A percentile compares a stretch with the other conserved stretches of the same genome.
phyloP scores from a whole-genome alignment of 2,888 invertebrate genomes.

The Eumacrocentrus americanus region DNA sequence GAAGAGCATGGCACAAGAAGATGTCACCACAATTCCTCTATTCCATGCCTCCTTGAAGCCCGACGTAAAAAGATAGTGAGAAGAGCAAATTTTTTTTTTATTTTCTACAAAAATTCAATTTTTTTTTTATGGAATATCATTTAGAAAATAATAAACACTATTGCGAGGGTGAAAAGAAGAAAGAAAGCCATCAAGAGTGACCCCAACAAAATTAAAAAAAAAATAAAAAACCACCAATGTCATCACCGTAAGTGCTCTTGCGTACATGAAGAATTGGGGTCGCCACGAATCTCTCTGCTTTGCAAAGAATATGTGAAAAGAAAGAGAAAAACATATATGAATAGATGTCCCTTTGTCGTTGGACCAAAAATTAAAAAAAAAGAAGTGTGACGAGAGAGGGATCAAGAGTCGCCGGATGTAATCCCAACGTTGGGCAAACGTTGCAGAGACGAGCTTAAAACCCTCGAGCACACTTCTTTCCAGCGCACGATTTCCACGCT shows the following conservation, averaged over 20 bases:
- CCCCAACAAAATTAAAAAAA: too few species aligned
- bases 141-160: too few species aligned
- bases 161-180: too few species aligned
- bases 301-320: background rate
- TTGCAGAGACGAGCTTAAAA: background rate
- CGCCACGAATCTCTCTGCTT: background rate
- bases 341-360: background rate
- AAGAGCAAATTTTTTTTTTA: too few species aligned
- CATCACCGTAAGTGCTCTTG: conserved; percentile 9
- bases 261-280: conserved; percentile 5
- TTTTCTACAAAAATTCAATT: too few species aligned
- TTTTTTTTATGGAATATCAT: too few species aligned
- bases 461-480: conserved; percentile 18
- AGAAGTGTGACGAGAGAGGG: conserved; percentile 12
- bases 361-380: conserved; percentile 5
- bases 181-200: too few species aligned
- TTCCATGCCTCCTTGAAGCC: too few species aligned
- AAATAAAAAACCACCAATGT: conserved; percentile 7
- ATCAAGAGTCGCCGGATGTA: conserved; percentile 18
- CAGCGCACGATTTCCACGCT: conserved; percentile 19
- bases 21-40: too few species aligned
- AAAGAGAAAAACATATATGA: background rate
- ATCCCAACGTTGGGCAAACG: conserved; percentile 14
- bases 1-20: conserved; percentile 19
- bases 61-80: too few species aligned